Base-by-base conservation (phyloP, 2,888 invertebrate species). In the Drepana falcataria region DNA sequence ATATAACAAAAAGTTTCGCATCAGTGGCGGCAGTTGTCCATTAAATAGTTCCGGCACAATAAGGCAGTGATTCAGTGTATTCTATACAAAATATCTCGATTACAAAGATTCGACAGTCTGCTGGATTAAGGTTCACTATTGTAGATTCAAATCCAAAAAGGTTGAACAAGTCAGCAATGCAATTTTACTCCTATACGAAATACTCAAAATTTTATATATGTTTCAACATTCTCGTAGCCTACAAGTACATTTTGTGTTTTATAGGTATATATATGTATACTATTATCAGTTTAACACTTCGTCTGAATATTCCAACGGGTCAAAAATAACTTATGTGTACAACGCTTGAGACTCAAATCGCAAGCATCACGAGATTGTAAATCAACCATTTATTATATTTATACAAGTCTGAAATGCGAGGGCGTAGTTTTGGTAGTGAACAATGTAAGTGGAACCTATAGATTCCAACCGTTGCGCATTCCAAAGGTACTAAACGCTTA, bases 81-180 rank as follows among this genome's bases (percentile, higher is more conserved):
- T 83, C 87, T 87, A 85, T 89, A 89, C 86, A 90, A 88, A 90
- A 90, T 89, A 90, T 90, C 76, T 85, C 83, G 83, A 76, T 81
- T 86, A 87, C 77, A 87, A 87, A 88, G 77, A 83, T 83, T 85
- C 84, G 76, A 82, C 90, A 90, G 90, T 90, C 90, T 89, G 89
- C 89, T 85, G 83, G 85, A 75, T 82, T 89, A 88, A 89, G 90
- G 87, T 89, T 66, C 69, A 78, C 85, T 89, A 89, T 89, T 90
- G 88, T 90, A 90, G 87, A 90, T 88, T 90, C 90, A 90, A 90
- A 90, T 90, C 90, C 90, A 89, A 90, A 89, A 89, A 81, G 79
- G 84, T 90, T 85, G 82, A 88, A 88, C 83, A 76, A 87, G 84
- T 89, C 84, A 81, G 77, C 85, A 77, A 79, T 82, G 79, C 71